Evolutionary conservation across 1,140 invertebrate genomes (phyloP).

Genomic region (Chlorops oryzae): DNA sequence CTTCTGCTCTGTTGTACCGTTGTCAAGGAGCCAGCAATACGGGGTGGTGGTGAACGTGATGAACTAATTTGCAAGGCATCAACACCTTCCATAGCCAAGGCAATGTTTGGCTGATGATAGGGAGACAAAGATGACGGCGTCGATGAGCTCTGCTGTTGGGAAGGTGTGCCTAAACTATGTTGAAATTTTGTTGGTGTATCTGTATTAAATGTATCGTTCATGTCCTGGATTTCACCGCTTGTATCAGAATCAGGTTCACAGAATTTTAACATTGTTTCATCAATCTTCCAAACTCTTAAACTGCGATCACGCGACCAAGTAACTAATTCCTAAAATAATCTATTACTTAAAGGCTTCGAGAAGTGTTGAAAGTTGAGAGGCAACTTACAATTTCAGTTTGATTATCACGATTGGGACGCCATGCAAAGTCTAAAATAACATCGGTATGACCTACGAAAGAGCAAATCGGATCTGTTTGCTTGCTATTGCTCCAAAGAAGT

Average conservation of each 20-base stretch:
- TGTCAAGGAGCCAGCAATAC: too few species aligned
- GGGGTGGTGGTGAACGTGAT: conserved; percentile 12
- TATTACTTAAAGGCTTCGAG: neutral
- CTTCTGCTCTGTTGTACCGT: conserved; percentile 17
- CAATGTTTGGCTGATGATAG: neutral
- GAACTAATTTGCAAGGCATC: conserved; percentile 11
- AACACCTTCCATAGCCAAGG: conserved; percentile 10
- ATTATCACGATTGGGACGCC: conserved; percentile 60
- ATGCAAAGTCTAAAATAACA: conserved; percentile 91
- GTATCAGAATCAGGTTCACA: conserved; percentile 50
- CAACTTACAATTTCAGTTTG: conserved; percentile 33
- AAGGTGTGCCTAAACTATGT: conserved; percentile 4
- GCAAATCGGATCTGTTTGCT: conserved; percentile 66
- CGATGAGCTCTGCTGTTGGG: conserved; percentile 8
- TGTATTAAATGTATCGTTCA: conserved; percentile 1
- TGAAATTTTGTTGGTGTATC: conserved; percentile 31
- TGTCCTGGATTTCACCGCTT: conserved; percentile 45
- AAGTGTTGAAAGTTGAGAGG: neutral
- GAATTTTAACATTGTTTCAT: conserved; percentile 71
- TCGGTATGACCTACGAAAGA: conserved; percentile 89
- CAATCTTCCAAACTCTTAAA: conserved; percentile 83
- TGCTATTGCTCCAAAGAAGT: conserved; percentile 72
- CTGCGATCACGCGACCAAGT: conserved; percentile 95
- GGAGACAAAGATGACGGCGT: neutral
- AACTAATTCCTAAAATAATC: conserved; percentile 69